A percentile compares a stretch with the other conserved stretches of the same genome.
Evolutionary conservation across 2,888 invertebrate species (phyloP).

Genomic region (Bimastos eiseni): DNA sequence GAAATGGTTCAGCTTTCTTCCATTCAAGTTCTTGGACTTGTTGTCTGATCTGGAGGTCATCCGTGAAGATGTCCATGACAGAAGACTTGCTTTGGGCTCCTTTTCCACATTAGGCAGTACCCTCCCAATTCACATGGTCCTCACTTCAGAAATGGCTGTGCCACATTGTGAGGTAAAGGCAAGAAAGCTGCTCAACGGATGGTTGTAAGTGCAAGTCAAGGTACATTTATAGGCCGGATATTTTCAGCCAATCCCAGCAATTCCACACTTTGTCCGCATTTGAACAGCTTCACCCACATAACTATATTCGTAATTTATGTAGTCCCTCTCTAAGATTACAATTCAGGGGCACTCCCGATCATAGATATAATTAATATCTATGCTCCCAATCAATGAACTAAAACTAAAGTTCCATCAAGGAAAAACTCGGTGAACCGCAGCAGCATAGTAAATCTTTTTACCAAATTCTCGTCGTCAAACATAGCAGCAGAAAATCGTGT

Average conservation of each 20-base stretch:
- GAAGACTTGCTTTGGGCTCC: background rate
- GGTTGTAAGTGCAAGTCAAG: no score
- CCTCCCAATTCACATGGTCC: background rate
- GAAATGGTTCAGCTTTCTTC: background rate
- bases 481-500: background rate
- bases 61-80: background rate
- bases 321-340: no score
- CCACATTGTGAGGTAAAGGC: no score
- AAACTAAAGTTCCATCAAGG: background rate
- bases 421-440: background rate
- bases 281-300: no score
- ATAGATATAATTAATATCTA: no score
- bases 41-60: background rate
- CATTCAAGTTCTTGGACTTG: background rate
- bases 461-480: conserved; percentile 13
- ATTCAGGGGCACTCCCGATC: no score
- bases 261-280: no score
- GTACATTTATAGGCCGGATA: no score
- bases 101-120: background rate
- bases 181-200: no score
- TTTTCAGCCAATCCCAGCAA: no score
- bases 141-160: background rate
- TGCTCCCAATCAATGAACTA: no score
- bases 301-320: no score
- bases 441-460: background rate